phyloP scores from a whole-genome alignment of 1,140 invertebrate genomes.

The Mizuhopecten yessoensis region DNA sequence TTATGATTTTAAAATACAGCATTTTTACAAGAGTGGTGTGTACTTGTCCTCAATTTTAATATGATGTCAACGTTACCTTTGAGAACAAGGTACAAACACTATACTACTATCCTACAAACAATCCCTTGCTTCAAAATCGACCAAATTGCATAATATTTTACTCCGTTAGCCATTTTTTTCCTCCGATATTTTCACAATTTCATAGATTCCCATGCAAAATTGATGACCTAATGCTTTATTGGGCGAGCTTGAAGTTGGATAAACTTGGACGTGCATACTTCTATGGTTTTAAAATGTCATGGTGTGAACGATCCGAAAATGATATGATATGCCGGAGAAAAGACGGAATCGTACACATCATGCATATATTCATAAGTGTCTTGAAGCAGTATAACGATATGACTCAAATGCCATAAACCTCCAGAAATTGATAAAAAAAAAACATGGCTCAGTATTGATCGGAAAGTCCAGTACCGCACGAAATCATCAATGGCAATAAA shows the following conservation, averaged over 20 bases:
- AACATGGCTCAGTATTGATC: background rate
- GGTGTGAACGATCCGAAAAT: background rate
- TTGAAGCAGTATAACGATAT: background rate
- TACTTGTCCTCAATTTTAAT: no score
- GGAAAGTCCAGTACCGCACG: slow-evolving; percentile 1
- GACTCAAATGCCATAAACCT: slow-evolving; percentile 26
- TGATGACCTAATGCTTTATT: background rate
- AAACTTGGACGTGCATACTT: background rate
- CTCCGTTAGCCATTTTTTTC: no score
- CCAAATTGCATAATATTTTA: no score
- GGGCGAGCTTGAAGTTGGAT: background rate
- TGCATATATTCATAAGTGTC: slow-evolving; percentile 33
- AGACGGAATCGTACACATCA: background rate
- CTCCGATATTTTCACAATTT: background rate
- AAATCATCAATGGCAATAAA: slow-evolving; percentile 19
- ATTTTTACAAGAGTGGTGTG: no score
- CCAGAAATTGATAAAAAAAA: slow-evolving; percentile 32
- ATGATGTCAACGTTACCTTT: no score
- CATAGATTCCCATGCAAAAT: background rate
- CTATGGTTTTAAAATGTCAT: background rate
- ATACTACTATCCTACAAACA: no score
- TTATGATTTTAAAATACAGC: no score
- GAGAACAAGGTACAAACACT: no score
- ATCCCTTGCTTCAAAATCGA: no score
- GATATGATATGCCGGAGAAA: background rate